Percentiles rank a stretch among this genome's conserved stretches.
These are phyloP conservation scores for Latrodectus hesperus DNA, from an alignment of 2,888 invertebrate species.

Conservation along the genomic window DNA sequence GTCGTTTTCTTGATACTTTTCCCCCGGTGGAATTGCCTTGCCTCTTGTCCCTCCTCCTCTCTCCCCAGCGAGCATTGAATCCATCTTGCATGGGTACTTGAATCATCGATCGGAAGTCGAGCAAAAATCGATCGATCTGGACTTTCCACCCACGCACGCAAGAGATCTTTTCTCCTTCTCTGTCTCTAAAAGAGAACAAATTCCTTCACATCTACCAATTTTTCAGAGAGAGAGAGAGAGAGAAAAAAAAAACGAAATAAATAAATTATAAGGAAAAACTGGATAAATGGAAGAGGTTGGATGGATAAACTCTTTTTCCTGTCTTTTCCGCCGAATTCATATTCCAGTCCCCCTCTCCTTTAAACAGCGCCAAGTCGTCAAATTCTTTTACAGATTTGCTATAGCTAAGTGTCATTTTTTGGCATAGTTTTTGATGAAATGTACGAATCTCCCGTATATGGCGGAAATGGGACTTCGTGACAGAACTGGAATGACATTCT, in stretches of 20 bases:
- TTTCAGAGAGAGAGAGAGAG: background rate
- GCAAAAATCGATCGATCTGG: slow-evolving; percentile 54
- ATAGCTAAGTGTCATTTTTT: too few species aligned
- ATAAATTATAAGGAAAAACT: too few species aligned
- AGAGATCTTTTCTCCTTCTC: background rate
- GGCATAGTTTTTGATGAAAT: too few species aligned
- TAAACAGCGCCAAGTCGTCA: too few species aligned
- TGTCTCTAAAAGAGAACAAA: background rate
- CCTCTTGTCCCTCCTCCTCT: background rate
- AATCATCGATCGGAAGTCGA: slow-evolving; percentile 59
- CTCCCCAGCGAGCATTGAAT: slow-evolving; percentile 26
- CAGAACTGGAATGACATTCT: too few species aligned
- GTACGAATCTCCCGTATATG: too few species aligned
- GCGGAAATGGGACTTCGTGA: too few species aligned
- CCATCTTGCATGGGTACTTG: slow-evolving; percentile 65
- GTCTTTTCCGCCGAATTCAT: background rate
- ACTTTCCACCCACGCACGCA: slow-evolving; percentile 14
- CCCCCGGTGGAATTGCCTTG: slow-evolving; percentile 3
- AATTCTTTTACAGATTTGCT: too few species aligned
- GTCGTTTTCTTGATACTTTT: slow-evolving; percentile 37
- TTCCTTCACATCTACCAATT: background rate
- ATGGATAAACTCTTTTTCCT: background rate
- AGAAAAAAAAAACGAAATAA: background rate
- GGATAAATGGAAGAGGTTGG: background rate
- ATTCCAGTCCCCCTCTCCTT: too few species aligned